Evolutionary conservation across 2,888 invertebrate species (phyloP).

Genomic region (Acleris sparsana): DNA sequence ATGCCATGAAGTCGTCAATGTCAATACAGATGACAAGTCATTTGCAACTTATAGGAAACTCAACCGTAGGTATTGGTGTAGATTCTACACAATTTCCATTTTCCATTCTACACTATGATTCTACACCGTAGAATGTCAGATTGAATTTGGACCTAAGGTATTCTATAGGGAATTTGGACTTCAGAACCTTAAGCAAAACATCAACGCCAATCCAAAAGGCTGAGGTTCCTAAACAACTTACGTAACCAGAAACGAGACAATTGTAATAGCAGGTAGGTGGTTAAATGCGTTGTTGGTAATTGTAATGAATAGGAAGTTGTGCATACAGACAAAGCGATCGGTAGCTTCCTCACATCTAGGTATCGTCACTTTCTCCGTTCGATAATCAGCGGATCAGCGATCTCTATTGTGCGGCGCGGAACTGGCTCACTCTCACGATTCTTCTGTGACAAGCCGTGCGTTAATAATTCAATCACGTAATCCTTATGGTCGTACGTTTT

Average conservation of each 20-base stretch:
- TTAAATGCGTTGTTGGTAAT: slow-evolving; percentile 23
- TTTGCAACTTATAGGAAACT: too few relatives aligned
- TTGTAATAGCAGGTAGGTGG: slow-evolving; percentile 18
- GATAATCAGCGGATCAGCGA: slow-evolving; percentile 48
- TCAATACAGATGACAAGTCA: too few relatives aligned
- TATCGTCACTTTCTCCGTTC: slow-evolving; percentile 62
- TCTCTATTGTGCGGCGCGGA: slow-evolving; percentile 48
- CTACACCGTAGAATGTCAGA: too few relatives aligned
- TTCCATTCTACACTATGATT: too few relatives aligned
- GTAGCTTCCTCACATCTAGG: slow-evolving; percentile 60
- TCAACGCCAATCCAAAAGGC: not conserved
- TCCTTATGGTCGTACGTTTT: slow-evolving; percentile 13
- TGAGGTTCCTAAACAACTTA: not conserved
- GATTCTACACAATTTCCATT: too few relatives aligned
- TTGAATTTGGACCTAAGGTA: too few relatives aligned
- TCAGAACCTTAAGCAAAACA: not conserved
- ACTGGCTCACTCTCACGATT: slow-evolving; percentile 28
- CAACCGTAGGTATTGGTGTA: too few relatives aligned
- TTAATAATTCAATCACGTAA: slow-evolving; percentile 29
- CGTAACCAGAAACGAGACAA: slow-evolving; percentile 21
- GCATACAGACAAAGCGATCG: slow-evolving; percentile 42
- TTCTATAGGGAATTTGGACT: too few relatives aligned
- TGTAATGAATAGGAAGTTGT: slow-evolving; percentile 30
- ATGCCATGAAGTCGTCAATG: too few relatives aligned
- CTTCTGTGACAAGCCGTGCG: slow-evolving; percentile 40